phyloP scores from a whole-genome alignment of 2,888 invertebrate species.

The Eilema caniola region DNA sequence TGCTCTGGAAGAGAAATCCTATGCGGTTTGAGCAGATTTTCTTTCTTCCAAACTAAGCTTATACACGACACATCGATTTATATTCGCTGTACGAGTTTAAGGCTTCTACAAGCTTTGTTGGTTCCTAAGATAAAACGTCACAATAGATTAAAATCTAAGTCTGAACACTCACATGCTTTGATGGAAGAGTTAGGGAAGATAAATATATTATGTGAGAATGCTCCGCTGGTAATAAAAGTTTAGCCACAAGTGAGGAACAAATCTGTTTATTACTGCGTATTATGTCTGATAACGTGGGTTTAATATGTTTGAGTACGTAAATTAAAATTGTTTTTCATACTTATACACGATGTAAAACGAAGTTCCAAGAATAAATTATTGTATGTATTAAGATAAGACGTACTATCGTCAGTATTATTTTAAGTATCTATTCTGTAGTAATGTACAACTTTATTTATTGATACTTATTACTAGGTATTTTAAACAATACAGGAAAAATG shows the following conservation, averaged over 20 bases:
- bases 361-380: neutral
- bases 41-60: conserved; percentile 58
- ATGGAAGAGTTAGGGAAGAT: conserved; percentile 15
- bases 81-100: conserved; percentile 50
- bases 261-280: conserved; percentile 30
- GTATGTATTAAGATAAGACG: neutral
- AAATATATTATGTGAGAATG: conserved; percentile 35
- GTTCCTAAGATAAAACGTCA: conserved; percentile 25
- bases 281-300: conserved; percentile 42
- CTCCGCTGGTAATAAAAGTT: conserved; percentile 43
- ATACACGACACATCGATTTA: conserved; percentile 59
- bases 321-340: neutral
- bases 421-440: too few relatives aligned
- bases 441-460: too few relatives aligned
- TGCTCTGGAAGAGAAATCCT: conserved; percentile 62
- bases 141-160: conserved; percentile 27
- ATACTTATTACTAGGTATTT: neutral
- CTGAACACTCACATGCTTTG: conserved; percentile 29
- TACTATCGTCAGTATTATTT: too few relatives aligned
- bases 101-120: conserved; percentile 33
- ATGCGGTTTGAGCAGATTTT: conserved; percentile 68
- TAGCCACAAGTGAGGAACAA: conserved; percentile 45
- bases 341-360: neutral
- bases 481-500: too few relatives aligned
- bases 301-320: conserved; percentile 46